These are phyloP conservation scores for Plumapathes pennacea DNA, from an alignment of 92 coral and sea anemone genomes.

Conservation along the genomic window DNA sequence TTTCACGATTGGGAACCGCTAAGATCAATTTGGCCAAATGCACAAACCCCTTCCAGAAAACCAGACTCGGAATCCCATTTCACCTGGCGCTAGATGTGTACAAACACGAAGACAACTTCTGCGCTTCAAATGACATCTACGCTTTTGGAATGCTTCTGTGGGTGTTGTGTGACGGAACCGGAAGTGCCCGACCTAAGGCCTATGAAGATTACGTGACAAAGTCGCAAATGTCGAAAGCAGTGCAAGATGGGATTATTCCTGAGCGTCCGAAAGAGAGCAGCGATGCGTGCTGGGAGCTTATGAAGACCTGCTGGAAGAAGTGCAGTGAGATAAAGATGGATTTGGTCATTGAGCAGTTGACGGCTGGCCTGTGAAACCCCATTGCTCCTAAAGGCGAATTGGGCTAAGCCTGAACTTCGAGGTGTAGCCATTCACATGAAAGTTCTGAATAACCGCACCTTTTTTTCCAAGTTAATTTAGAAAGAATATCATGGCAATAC, in stretches of 20 bases:
- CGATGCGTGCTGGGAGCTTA: conserved; percentile 60
- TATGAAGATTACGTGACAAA: conserved; percentile 21
- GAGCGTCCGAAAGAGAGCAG: conserved; percentile 15
- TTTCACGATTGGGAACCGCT: conserved; percentile 51
- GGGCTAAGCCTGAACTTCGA: too few species aligned
- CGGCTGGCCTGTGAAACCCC: too few species aligned
- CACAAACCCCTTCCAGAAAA: conserved; percentile 51
- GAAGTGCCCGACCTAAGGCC: conserved; percentile 35
- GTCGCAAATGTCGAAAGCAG: conserved; percentile 35
- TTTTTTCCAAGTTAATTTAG: too few species aligned
- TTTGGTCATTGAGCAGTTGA: too few species aligned
- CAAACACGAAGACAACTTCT: conserved; percentile 10
- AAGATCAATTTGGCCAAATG: conserved; percentile 66
- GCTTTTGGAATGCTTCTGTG: conserved; percentile 67
- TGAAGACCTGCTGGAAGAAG: conserved; percentile 44
- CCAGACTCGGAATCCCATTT: conserved; percentile 57
- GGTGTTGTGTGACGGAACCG: conserved; percentile 70
- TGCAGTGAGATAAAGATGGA: conserved; percentile 3
- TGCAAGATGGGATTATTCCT: conserved; percentile 25
- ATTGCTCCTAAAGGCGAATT: too few species aligned
- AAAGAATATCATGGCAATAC: too few species aligned
- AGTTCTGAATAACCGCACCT: too few species aligned
- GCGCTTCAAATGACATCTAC: conserved; percentile 46
- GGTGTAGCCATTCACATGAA: too few species aligned
- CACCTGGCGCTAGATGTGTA: conserved; percentile 69